phyloP scores from a whole-genome alignment of 1,140 invertebrate species.

The Drusus annulatus region DNA sequence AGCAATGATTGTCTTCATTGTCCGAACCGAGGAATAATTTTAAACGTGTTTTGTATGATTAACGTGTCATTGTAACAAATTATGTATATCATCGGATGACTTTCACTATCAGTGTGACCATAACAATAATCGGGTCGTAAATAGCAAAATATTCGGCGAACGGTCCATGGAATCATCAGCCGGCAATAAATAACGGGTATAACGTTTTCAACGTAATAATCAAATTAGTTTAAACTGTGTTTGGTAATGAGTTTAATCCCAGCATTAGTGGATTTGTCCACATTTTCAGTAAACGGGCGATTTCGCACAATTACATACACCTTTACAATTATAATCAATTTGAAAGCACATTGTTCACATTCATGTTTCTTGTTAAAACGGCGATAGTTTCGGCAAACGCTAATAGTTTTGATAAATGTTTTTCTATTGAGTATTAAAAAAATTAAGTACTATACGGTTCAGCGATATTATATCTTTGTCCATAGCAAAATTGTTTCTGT shows the following conservation, averaged over 20 bases:
- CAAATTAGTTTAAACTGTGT: constrained; percentile 55
- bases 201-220: constrained; percentile 51
- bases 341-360: too few species aligned
- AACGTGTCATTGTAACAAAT: not conserved
- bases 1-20: too few species aligned
- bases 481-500: too few species aligned
- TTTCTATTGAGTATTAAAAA: too few species aligned
- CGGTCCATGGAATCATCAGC: constrained; percentile 47
- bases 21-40: too few species aligned
- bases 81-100: not conserved
- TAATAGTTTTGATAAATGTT: too few species aligned
- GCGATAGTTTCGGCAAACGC: too few species aligned
- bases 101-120: constrained; percentile 1
- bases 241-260: constrained; percentile 56
- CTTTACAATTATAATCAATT: not conserved
- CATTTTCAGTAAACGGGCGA: not conserved
- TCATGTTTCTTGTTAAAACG: too few species aligned
- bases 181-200: constrained; percentile 48
- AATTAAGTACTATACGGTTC: too few species aligned
- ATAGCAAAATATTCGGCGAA: constrained; percentile 17
- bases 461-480: too few species aligned
- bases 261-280: constrained; percentile 53
- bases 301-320: constrained; percentile 14
- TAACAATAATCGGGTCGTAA: constrained; percentile 7
- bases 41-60: too few species aligned